phyloP scores from a whole-genome alignment of 2,888 invertebrate genomes.

The Pyrgus malvae region DNA sequence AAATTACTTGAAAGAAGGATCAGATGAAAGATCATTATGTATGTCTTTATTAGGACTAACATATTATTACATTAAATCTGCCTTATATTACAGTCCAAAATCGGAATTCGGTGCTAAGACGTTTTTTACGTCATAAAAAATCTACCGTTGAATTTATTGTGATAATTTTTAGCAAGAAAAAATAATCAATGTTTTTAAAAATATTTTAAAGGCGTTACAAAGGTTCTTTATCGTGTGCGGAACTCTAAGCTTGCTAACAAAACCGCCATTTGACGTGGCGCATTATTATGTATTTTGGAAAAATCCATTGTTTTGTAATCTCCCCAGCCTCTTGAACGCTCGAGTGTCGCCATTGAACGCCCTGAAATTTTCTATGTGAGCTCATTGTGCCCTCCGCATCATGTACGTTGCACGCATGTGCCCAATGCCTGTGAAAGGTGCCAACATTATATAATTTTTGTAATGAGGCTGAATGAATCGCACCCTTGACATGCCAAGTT shows the following conservation, averaged over 20 bases:
- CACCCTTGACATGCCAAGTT: constrained; percentile 36
- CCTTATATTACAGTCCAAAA: too few relatives aligned
- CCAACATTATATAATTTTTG: constrained; percentile 58
- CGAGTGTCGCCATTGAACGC: constrained; percentile 62
- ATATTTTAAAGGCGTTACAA: too few relatives aligned
- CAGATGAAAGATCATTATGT: too few relatives aligned
- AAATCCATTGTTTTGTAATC: constrained; percentile 79
- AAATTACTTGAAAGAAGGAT: too few relatives aligned
- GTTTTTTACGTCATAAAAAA: too few relatives aligned
- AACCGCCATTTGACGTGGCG: constrained; percentile 74
- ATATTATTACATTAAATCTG: too few relatives aligned
- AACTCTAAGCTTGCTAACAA: constrained; percentile 63
- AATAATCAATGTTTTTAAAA: too few relatives aligned
- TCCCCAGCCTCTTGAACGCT: constrained; percentile 61
- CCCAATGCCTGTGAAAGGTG: constrained; percentile 51
- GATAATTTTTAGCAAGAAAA: too few relatives aligned
- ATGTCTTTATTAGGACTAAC: too few relatives aligned
- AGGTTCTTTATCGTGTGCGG: constrained; percentile 36
- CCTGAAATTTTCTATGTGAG: constrained; percentile 53
- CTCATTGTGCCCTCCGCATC: constrained; percentile 47
- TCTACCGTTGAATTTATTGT: too few relatives aligned
- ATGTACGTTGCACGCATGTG: constrained; percentile 49
- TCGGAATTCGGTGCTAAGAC: too few relatives aligned
- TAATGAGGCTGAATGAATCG: constrained; percentile 52
- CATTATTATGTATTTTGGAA: constrained; percentile 81